A percentile compares a stretch with the other conserved stretches of the same genome.
Conservation (phyloP, 2,888 invertebrate genomes). For the Neria commutata region DNA sequence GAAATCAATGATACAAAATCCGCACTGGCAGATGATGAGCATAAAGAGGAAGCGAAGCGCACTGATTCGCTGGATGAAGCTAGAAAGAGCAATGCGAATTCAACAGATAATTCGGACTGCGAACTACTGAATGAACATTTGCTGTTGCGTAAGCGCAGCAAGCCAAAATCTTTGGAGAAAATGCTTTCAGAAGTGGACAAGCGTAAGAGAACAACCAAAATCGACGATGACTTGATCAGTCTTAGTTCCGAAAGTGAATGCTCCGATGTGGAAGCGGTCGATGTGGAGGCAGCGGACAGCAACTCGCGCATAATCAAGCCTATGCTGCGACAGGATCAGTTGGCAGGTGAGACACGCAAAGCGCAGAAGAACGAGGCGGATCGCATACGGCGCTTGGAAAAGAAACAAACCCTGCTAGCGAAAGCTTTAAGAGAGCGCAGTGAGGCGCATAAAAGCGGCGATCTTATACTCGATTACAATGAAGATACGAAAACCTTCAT, state of each 20-base stretch:
- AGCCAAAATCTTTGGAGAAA: constrained; percentile 45
- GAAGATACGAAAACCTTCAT: constrained; percentile 71
- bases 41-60: constrained; percentile 6
- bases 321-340: constrained; percentile 67
- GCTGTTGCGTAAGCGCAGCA: constrained; percentile 33
- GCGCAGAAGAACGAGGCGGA: constrained; percentile 84
- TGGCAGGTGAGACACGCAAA: constrained; percentile 73
- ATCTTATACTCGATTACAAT: constrained; percentile 72
- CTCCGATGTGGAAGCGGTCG: constrained; percentile 47
- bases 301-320: constrained; percentile 53
- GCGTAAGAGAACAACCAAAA: constrained; percentile 40
- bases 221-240: constrained; percentile 50
- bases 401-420: constrained; percentile 67
- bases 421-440: constrained; percentile 52
- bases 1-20: neutral
- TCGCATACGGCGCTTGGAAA: constrained; percentile 73
- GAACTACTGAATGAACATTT: constrained; percentile 40
- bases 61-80: constrained; percentile 20
- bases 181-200: constrained; percentile 45
- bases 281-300: constrained; percentile 41
- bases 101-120: constrained; percentile 37
- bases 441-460: constrained; percentile 50
- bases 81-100: constrained; percentile 25
- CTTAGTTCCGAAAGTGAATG: constrained; percentile 58
- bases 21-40: constrained; percentile 12